Percentiles rank a stretch among this genome's conserved stretches.
Evolutionary conservation across 2,113 vertebrate species (phyloP).

Genomic region (Pampusana beccarii): DNA sequence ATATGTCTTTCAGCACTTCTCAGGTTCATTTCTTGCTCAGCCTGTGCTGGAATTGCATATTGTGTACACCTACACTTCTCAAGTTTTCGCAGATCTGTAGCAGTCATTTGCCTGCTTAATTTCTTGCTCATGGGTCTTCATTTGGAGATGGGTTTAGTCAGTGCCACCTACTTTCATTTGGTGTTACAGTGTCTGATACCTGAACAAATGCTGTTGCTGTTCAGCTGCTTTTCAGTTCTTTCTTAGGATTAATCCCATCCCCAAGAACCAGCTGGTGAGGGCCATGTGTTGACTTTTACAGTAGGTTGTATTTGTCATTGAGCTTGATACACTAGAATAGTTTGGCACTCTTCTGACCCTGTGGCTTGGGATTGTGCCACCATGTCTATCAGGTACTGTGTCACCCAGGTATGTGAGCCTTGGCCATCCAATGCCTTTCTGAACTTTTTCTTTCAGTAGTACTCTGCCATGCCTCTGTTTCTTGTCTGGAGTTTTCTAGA

Average conservation of each 20-base stretch:
- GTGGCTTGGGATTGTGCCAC: background rate
- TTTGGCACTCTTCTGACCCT: background rate
- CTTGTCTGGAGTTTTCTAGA: background rate
- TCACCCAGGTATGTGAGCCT: background rate
- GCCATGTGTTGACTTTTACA: background rate
- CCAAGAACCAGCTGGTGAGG: background rate
- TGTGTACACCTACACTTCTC: background rate
- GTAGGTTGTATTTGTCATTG: background rate
- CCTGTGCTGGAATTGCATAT: background rate
- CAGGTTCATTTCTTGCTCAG: background rate
- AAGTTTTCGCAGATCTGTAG: background rate
- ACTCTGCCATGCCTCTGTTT: background rate
- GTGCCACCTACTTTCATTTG: background rate
- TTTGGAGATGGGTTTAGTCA: background rate
- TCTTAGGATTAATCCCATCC: background rate
- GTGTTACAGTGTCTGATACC: background rate
- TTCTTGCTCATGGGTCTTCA: background rate
- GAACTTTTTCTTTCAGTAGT: background rate
- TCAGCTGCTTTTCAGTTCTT: background rate
- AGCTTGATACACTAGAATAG: background rate
- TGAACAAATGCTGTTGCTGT: background rate
- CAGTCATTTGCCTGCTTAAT: constrained; percentile 4
- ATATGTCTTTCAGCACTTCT: background rate
- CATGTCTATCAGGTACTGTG: background rate
- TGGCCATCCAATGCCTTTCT: background rate